phyloP scores from a whole-genome alignment of 2,888 invertebrate genomes.

The Tetrapedia diversipes region DNA sequence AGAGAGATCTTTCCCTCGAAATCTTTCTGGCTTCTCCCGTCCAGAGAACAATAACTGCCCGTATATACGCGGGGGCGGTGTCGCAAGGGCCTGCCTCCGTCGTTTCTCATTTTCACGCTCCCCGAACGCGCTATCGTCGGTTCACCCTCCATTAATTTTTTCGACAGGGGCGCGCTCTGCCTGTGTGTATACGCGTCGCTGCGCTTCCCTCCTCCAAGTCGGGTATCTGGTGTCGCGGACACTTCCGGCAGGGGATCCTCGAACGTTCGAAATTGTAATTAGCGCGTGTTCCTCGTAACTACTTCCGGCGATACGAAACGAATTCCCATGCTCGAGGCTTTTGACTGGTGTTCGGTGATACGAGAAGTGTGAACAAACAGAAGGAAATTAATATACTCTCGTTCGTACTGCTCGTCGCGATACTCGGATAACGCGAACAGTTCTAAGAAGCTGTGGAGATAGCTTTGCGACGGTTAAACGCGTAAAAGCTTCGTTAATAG shows the following conservation, averaged over 20 bases:
- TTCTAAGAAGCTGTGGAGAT: too few relatives aligned
- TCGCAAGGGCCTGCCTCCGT: slow-evolving; percentile 53
- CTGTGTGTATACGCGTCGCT: too few relatives aligned
- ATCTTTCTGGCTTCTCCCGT: slow-evolving; percentile 57
- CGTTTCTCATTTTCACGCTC: slow-evolving; percentile 75
- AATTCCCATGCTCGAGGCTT: too few relatives aligned
- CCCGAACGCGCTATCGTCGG: slow-evolving; percentile 24
- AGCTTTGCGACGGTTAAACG: too few relatives aligned
- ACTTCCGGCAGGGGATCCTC: not conserved
- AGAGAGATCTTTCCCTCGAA: slow-evolving; percentile 66
- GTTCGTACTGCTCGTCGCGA: too few relatives aligned
- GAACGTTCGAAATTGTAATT: not conserved
- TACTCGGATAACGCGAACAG: too few relatives aligned
- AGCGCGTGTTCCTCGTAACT: not conserved
- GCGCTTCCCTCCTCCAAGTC: not conserved
- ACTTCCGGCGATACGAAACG: not conserved
- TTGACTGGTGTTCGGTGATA: too few relatives aligned
- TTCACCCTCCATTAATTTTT: slow-evolving; percentile 27
- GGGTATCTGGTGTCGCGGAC: not conserved
- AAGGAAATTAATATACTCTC: too few relatives aligned
- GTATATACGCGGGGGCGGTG: slow-evolving; percentile 38
- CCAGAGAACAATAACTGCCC: slow-evolving; percentile 65
- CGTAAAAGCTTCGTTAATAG: too few relatives aligned
- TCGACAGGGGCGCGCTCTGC: not conserved
- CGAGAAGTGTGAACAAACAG: too few relatives aligned